Evolutionary conservation across 2,797 vertebrate species (phyloP).

Genomic region (Pseudotriccus pelzelni): DNA sequence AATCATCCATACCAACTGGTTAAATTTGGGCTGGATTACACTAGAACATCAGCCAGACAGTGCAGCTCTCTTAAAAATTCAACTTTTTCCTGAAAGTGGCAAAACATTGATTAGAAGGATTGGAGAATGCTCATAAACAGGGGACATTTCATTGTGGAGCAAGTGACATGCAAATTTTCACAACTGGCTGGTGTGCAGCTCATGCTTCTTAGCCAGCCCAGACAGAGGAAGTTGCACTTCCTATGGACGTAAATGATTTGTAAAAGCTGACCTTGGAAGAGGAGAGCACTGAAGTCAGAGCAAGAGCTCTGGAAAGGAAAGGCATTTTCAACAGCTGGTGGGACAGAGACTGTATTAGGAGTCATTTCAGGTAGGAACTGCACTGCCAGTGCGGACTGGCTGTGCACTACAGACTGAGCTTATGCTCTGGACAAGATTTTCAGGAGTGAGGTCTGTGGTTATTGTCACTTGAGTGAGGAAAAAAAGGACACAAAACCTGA

Average conservation of each 20-base stretch:
- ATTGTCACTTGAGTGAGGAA: not conserved
- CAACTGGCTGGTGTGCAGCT: not conserved
- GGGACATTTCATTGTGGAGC: accelerated
- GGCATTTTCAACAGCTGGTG: not conserved
- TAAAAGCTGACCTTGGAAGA: not conserved
- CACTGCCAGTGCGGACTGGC: too few species aligned
- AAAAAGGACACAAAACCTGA: not conserved
- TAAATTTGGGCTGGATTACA: not conserved
- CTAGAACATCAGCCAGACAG: not conserved
- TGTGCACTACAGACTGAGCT: not conserved
- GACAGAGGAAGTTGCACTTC: not conserved
- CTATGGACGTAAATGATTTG: not conserved
- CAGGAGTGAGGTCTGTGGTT: not conserved
- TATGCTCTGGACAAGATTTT: not conserved
- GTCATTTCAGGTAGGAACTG: not conserved
- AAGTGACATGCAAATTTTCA: not conserved
- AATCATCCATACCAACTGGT: not conserved
- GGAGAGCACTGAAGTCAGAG: not conserved
- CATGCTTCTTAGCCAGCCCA: not conserved
- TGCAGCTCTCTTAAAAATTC: not conserved
- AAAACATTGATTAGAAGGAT: not conserved
- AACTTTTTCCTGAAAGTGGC: not conserved
- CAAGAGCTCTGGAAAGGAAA: not conserved
- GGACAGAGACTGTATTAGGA: not conserved
- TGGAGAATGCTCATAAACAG: not conserved